Percentiles rank a stretch among this genome's conserved stretches.
These are phyloP conservation scores for Coendou prehensilis DNA, from an alignment of 2,797 vertebrate genomes.

Conservation along the genomic window DNA sequence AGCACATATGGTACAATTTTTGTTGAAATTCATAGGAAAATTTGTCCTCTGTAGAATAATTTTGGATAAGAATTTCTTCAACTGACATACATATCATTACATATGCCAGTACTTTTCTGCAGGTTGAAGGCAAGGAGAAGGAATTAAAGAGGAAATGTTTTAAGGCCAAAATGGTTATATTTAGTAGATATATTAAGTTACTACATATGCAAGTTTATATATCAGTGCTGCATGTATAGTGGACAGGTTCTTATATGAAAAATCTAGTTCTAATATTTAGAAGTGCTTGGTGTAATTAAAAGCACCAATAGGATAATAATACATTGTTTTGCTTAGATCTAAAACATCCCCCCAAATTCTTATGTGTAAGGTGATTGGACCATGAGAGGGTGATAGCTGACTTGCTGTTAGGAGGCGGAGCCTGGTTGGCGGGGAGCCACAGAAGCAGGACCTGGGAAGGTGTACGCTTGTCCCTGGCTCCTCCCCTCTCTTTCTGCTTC, in stretches of 20 bases:
- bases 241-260: not conserved
- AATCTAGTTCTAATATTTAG: not conserved
- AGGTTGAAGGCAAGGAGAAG: not conserved
- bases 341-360: not conserved
- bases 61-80: not conserved
- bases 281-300: not conserved
- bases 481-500: not conserved
- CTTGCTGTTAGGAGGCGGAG: too few relatives aligned
- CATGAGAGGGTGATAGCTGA: too few relatives aligned
- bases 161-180: not conserved
- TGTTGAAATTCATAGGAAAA: not conserved
- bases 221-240: not conserved
- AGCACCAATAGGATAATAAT: not conserved
- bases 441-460: too few relatives aligned
- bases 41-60: not conserved
- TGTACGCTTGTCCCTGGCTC: not conserved
- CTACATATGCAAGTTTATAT: not conserved
- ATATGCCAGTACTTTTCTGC: not conserved
- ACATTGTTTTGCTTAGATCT: not conserved
- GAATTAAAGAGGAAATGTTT: not conserved
- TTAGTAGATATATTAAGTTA: not conserved
- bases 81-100: not conserved
- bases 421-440: not conserved
- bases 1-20: not conserved
- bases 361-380: not conserved